These are phyloP conservation scores for Chromis chromis DNA, from an alignment of 2,797 vertebrate genomes.

Conservation along the genomic window DNA sequence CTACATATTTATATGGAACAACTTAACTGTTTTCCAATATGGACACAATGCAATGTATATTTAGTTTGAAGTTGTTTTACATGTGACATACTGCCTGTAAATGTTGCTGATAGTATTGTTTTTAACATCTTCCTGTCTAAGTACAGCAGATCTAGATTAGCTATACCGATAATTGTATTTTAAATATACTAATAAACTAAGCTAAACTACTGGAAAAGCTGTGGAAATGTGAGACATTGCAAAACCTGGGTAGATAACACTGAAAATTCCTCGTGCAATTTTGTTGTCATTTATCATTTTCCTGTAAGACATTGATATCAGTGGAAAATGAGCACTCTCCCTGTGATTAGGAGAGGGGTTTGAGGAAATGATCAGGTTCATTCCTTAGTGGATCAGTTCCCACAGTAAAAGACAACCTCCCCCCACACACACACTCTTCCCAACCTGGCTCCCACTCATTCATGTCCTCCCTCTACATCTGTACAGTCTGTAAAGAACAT, in stretches of 20 bases:
- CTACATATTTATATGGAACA: no score
- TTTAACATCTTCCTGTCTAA: no score
- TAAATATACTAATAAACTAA: no score
- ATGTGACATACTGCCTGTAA: no score
- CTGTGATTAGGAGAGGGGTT: slow-evolving; percentile 23
- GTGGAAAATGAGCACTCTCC: not conserved
- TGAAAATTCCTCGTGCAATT: not conserved
- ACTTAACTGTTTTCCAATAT: no score
- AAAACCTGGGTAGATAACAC: not conserved
- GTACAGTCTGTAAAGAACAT: slow-evolving; percentile 53
- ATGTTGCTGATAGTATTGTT: no score
- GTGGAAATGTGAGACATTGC: not conserved
- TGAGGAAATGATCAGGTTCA: slow-evolving; percentile 56
- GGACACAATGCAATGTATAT: no score
- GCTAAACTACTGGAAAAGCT: no score
- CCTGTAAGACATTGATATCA: not conserved
- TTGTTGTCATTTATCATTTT: not conserved
- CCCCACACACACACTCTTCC: slow-evolving; percentile 26
- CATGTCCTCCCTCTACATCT: slow-evolving; percentile 40
- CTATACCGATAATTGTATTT: no score
- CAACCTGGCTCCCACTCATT: slow-evolving; percentile 41
- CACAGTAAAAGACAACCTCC: slow-evolving; percentile 43
- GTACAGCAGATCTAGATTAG: no score
- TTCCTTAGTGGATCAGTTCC: slow-evolving; percentile 61
- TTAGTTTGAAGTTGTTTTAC: no score